Base-by-base conservation (phyloP, 2,797 vertebrate genomes). In the Syngnathus acus region DNA sequence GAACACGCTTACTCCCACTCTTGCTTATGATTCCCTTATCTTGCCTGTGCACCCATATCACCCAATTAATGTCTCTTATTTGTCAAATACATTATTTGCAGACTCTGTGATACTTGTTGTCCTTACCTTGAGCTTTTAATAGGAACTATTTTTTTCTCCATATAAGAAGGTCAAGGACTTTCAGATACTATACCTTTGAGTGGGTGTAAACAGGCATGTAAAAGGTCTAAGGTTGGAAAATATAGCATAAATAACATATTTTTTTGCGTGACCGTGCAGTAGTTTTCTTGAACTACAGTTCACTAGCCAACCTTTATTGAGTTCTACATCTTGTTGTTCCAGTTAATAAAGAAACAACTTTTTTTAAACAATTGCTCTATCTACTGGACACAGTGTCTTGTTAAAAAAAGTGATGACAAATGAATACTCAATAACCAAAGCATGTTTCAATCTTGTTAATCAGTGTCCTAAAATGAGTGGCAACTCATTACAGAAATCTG, bases 1-100 rank as follows among this genome's bases (percentile, higher is more conserved):
- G n/a, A 21, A 9, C 50, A 51, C n/a, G 6, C 69, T 65, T n/a
- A 69, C 74, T 76, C 76, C 73, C 73, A 69, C 73, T 72, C 72
- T 61, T 59, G 48, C 66, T 77, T 64, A 37, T 9, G 69, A 11
- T 55, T 67, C 68, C 61, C 26, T 76, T 77, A 78, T 78, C 72
- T 67, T 0, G 0, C 69, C 60, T 40, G 47, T 77, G 71, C 73
- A 79, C 72, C 68, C 62, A 64, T 68, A 70, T 55, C 64, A 64
- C 64, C 59, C 61, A 53, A 40, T 65, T 72, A 67, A 23, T 62
- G 60, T 48, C 62, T 64, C 66, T 39, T 39, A 38, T 57, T 62
- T 47, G 39, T 67, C 69, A 73, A 51, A 64, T 53, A 51, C 40
- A 62, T 67, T 58, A 65, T 40, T 65, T 47, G 50, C 50, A 66